These are phyloP conservation scores for Notiomystis cincta DNA, from an alignment of 2,113 vertebrate species.

Conservation along the genomic window DNA sequence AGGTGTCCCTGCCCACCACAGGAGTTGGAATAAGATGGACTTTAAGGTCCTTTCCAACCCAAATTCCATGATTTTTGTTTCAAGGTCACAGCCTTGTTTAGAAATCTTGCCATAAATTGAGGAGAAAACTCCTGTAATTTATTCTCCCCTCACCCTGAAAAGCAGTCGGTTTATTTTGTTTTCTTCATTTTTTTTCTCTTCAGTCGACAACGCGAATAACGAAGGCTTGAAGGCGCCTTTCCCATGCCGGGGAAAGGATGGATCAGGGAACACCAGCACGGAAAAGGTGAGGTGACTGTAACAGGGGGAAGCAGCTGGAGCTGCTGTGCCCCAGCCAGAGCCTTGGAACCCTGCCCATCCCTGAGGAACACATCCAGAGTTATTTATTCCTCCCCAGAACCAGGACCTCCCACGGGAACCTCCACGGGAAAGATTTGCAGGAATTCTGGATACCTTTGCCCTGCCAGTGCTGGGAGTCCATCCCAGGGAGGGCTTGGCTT, in stretches of 20 bases:
- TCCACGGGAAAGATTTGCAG: neutral
- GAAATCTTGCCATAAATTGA: neutral
- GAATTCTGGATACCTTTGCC: neutral
- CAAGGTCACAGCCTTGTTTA: no score
- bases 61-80: neutral
- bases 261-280: neutral
- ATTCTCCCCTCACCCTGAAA: neutral
- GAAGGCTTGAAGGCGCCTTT: neutral
- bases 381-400: neutral
- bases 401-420: neutral
- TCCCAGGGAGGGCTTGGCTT: neutral
- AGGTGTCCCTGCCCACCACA: neutral
- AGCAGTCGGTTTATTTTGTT: neutral
- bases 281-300: neutral
- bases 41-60: neutral
- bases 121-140: neutral
- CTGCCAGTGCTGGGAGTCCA: neutral
- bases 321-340: neutral
- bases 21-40: neutral
- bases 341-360: constrained; percentile 26
- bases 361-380: neutral
- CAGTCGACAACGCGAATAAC: no score
- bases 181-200: neutral
- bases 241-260: fast-evolving
- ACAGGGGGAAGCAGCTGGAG: neutral